These are phyloP conservation scores for Anthophora plumipes DNA, from an alignment of 2,888 invertebrate genomes.

Conservation along the genomic window DNA sequence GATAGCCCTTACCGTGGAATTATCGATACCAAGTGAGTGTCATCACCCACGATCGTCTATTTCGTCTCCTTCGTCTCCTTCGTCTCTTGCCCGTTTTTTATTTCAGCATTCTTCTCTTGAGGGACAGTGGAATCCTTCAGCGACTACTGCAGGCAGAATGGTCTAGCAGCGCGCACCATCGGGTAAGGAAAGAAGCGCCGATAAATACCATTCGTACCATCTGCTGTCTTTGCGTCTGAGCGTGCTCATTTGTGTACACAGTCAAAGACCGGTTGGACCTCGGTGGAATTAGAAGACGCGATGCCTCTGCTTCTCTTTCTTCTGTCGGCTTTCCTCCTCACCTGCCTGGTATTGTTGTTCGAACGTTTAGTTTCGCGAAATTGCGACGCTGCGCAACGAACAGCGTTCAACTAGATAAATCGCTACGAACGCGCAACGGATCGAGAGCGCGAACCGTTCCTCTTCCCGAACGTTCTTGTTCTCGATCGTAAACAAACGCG, in stretches of 20 bases:
- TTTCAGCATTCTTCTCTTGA: conserved; percentile 78
- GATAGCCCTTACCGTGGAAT: conserved; percentile 80
- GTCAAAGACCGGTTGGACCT: conserved; percentile 68
- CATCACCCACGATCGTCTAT: background rate
- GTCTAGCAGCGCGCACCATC: conserved; percentile 16
- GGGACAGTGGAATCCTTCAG: conserved; percentile 81
- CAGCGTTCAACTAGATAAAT: background rate
- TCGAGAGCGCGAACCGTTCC: background rate
- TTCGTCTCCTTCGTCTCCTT: background rate
- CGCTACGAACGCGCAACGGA: too few species aligned
- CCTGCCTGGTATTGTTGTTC: conserved; percentile 60
- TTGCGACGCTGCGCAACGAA: background rate
- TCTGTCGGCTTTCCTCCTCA: conserved; percentile 65
- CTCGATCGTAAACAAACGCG: conserved; percentile 24
- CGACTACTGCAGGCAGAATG: conserved; percentile 73
- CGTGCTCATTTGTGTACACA: conserved; percentile 50
- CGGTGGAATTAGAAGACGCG: conserved; percentile 78
- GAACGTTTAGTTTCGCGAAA: conserved; percentile 59
- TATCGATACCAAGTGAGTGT: conserved; percentile 79
- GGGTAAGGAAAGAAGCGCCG: too few species aligned
- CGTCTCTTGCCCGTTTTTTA: background rate
- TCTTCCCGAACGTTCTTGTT: background rate
- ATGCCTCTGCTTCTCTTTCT: conserved; percentile 76
- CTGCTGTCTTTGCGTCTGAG: too few species aligned
- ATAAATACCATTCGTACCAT: too few species aligned